Percentiles rank a stretch among this genome's conserved stretches.
These are phyloP conservation scores for Callopanchax toddi DNA, from an alignment of 2,113 vertebrate species.

Conservation along the genomic window DNA sequence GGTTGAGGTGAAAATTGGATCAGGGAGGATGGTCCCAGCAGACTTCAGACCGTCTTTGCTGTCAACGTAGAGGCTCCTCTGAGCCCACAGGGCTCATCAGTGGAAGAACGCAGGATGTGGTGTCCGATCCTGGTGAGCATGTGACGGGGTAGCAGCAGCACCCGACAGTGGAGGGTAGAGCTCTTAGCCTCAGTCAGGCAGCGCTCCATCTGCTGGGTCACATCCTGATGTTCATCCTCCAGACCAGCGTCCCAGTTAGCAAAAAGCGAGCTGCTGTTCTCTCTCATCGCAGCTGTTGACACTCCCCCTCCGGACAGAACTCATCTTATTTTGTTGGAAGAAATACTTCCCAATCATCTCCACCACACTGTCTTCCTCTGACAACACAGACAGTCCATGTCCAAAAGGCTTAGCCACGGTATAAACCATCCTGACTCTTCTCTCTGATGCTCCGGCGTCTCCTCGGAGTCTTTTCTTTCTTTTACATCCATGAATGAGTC, in stretches of 20 bases:
- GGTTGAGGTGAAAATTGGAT: conserved; percentile 73
- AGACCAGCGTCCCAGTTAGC: conserved; percentile 17
- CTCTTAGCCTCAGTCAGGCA: conserved; percentile 76
- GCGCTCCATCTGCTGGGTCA: conserved; percentile 71
- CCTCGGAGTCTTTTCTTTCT: conserved; percentile 18
- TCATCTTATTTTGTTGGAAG: conserved; percentile 24
- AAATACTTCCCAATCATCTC: conserved; percentile 69
- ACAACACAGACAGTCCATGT: conserved; percentile 30
- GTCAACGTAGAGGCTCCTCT: conserved; percentile 76
- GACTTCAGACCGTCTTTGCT: conserved; percentile 52
- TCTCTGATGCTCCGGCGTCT: conserved; percentile 31
- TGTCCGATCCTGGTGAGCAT: conserved; percentile 70
- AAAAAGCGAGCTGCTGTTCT: conserved; percentile 48
- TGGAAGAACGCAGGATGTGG: conserved; percentile 67
- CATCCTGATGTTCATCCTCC: conserved; percentile 59
- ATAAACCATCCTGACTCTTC: conserved; percentile 70
- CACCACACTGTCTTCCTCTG: conserved; percentile 69
- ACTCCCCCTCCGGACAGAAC: conserved; percentile 51
- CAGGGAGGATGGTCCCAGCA: conserved; percentile 62
- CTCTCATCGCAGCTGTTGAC: conserved; percentile 67
- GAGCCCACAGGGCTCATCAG: conserved; percentile 80
- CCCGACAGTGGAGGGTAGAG: conserved; percentile 68
- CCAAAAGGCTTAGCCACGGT: conserved; percentile 68
- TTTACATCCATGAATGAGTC: conserved; percentile 52
- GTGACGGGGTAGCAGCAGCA: conserved; percentile 74